phyloP scores from a whole-genome alignment of 92 coral and sea anemone genomes.

The Parazoanthus atlanticus region DNA sequence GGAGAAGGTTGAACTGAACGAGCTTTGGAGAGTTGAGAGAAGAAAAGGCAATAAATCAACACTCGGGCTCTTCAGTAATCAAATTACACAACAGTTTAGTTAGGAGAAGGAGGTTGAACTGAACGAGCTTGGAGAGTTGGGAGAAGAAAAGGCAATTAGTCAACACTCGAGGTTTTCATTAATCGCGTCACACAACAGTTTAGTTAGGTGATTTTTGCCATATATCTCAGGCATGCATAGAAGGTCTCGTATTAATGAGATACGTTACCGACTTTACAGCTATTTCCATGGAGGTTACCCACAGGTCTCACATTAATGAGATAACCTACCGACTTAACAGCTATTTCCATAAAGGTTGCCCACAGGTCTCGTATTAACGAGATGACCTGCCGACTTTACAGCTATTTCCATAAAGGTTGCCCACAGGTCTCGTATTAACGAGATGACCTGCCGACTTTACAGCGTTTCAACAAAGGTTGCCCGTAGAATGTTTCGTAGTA shows the following conservation, averaged over 20 bases:
- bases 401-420: too few species aligned
- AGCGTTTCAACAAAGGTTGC: too few species aligned
- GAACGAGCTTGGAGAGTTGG: conserved; percentile 41
- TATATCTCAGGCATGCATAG: not conserved
- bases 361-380: too few species aligned
- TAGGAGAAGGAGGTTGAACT: conserved; percentile 61
- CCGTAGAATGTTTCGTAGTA: too few species aligned
- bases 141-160: conserved; percentile 23
- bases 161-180: not conserved
- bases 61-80: not conserved
- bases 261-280: too few species aligned
- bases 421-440: too few species aligned
- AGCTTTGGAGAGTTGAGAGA: conserved; percentile 46
- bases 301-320: too few species aligned
- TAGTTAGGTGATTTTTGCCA: not conserved
- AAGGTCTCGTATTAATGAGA: not conserved
- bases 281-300: too few species aligned
- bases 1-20: conserved; percentile 60
- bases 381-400: too few species aligned
- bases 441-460: too few species aligned
- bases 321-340: too few species aligned
- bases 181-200: not conserved
- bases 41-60: not conserved
- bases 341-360: too few species aligned
- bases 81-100: not conserved